Evolutionary conservation across 2,888 invertebrate genomes (phyloP).

Genomic region (Drosophila acutilabella): DNA sequence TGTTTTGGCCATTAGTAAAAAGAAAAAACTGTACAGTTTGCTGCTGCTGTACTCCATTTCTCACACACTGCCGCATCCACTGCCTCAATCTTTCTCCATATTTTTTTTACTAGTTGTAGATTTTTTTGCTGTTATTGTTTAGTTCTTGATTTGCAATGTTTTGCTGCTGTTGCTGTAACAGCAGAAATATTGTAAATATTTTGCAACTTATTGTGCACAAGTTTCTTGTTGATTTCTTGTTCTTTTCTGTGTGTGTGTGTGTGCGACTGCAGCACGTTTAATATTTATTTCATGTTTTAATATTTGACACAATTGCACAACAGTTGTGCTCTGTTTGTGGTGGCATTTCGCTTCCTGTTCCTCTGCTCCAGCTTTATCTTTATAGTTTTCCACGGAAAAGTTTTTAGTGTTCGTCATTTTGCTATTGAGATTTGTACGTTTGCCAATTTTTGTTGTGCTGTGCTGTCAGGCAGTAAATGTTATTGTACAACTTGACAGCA

Average conservation of each 20-base stretch:
- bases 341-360: constrained; percentile 3
- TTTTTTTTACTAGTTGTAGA: not conserved
- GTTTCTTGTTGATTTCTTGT: constrained; percentile 33
- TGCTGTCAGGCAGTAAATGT: constrained; percentile 30
- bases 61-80: constrained; percentile 35
- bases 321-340: constrained; percentile 55
- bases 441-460: constrained; percentile 39
- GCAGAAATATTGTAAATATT: constrained; percentile 63
- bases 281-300: constrained; percentile 82
- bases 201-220: constrained; percentile 69
- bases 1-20: constrained; percentile 37
- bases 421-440: constrained; percentile 34
- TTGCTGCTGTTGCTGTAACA: constrained; percentile 41
- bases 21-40: constrained; percentile 21
- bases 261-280: constrained; percentile 62
- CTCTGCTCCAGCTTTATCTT: not conserved
- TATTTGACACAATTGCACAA: constrained; percentile 78
- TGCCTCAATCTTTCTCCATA: not conserved
- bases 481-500: constrained; percentile 68
- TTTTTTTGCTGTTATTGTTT: constrained; percentile 9
- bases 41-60: constrained; percentile 27
- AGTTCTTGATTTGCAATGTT: constrained; percentile 30
- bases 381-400: constrained; percentile 30
- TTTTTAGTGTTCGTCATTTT: constrained; percentile 40
- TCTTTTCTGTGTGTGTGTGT: not conserved